Percentiles rank a stretch among this genome's conserved stretches.
phyloP scores from a whole-genome alignment of 2,113 vertebrate species.

The Drymodes brunneopygia region DNA sequence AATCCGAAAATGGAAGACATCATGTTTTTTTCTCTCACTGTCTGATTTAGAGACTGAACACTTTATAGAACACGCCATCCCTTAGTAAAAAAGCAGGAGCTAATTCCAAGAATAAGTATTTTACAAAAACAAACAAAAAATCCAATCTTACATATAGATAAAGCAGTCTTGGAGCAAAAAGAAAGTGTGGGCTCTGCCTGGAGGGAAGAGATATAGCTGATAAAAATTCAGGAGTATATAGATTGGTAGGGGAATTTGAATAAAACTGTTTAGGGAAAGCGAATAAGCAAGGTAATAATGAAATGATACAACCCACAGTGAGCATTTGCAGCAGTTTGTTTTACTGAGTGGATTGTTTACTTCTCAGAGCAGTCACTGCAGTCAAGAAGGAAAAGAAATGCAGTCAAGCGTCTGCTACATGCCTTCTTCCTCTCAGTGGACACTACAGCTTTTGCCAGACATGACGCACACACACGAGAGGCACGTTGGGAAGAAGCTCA shows the following conservation, averaged over 20 bases:
- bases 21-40: not conserved
- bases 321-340: slow-evolving; percentile 4
- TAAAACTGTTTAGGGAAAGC: not conserved
- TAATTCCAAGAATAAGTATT: not conserved
- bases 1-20: not conserved
- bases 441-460: not conserved
- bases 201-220: not conserved
- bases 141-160: not conserved
- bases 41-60: not conserved
- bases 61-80: not conserved
- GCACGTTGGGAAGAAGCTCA: not conserved
- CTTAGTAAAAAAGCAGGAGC: not conserved
- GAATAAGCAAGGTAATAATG: not conserved
- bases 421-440: not conserved
- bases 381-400: not conserved
- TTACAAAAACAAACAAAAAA: not conserved
- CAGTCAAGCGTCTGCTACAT: not conserved
- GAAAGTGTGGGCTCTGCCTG: not conserved
- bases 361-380: not conserved
- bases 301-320: not conserved
- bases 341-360: not conserved
- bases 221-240: not conserved
- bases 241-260: not conserved
- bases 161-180: not conserved
- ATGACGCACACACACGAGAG: not conserved